Evolutionary conservation across 2,888 invertebrate genomes (phyloP).

Genomic region (Papilio protenor): DNA sequence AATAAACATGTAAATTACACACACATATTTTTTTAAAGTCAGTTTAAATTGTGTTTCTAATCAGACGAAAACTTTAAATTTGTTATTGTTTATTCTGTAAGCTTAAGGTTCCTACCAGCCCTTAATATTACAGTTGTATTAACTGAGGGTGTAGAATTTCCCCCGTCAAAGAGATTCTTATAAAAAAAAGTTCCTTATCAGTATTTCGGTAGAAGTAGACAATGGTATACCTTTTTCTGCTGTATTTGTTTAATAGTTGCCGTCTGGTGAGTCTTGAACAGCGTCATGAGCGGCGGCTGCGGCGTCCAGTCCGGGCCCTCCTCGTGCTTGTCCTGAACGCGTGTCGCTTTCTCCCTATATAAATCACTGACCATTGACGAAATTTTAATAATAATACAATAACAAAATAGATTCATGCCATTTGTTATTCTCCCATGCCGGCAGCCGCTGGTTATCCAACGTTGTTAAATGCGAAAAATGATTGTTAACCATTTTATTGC

Average conservation of each 20-base stretch:
- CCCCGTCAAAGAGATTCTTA: too few relatives aligned
- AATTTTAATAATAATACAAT: conserved; percentile 45
- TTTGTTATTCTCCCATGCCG: conserved; percentile 16
- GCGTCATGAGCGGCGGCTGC: conserved; percentile 90
- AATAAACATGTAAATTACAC: too few relatives aligned
- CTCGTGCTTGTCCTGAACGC: conserved; percentile 65
- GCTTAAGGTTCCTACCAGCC: not conserved
- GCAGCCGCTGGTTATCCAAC: not conserved
- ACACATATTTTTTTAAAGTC: too few relatives aligned
- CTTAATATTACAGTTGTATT: not conserved
- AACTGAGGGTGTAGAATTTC: too few relatives aligned
- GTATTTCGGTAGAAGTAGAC: not conserved
- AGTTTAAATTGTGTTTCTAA: too few relatives aligned
- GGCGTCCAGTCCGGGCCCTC: conserved; percentile 85
- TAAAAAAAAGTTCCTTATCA: too few relatives aligned
- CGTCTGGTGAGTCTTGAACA: conserved; percentile 89
- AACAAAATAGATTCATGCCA: conserved; percentile 25
- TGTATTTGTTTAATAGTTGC: conserved; percentile 88
- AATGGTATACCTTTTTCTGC: conserved; percentile 81
- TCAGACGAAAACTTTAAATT: too few relatives aligned
- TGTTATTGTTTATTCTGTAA: too few relatives aligned
- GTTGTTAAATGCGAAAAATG: not conserved
- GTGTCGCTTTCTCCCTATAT: conserved; percentile 77
- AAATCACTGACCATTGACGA: conserved; percentile 68
- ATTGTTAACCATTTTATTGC: not conserved